phyloP scores from a whole-genome alignment of 1,140 invertebrate genomes.

The Macrobrachium rosenbergii region DNA sequence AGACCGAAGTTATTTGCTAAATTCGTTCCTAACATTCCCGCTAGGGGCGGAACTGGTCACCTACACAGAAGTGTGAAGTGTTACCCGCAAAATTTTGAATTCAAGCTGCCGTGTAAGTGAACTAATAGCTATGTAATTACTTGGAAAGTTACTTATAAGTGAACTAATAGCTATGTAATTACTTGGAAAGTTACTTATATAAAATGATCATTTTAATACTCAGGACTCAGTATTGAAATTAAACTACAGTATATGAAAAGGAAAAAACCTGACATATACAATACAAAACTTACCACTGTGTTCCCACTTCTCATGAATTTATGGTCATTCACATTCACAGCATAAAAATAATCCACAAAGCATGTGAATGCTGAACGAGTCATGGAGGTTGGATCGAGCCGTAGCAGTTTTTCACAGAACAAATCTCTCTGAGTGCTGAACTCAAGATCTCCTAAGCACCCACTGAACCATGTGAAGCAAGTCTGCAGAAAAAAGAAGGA shows the following conservation, averaged over 20 bases:
- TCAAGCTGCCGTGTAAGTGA: no score
- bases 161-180: no score
- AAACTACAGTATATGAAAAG: neutral
- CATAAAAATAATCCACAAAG: constrained; percentile 74
- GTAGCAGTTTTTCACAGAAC: constrained; percentile 73
- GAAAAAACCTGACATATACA: neutral
- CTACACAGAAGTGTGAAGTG: no score
- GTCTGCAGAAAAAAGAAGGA: constrained; percentile 67
- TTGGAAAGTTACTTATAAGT: no score
- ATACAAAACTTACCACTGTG: constrained; percentile 44
- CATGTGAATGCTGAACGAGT: constrained; percentile 73
- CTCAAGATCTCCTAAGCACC: constrained; percentile 73
- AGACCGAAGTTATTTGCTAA: no score
- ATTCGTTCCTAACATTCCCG: no score
- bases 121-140: no score
- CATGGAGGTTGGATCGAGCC: constrained; percentile 71
- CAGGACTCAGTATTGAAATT: no score
- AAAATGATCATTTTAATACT: no score
- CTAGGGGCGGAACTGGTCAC: no score
- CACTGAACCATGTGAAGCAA: constrained; percentile 74
- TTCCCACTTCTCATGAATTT: constrained; percentile 63
- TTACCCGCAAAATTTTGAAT: no score
- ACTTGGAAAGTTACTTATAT: no score
- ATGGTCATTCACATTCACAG: constrained; percentile 73
- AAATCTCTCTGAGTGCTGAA: constrained; percentile 72